A percentile compares a stretch with the other conserved stretches of the same genome.
phyloP scores from a whole-genome alignment of 2,888 invertebrate genomes.

The Ferrisia virgata region DNA sequence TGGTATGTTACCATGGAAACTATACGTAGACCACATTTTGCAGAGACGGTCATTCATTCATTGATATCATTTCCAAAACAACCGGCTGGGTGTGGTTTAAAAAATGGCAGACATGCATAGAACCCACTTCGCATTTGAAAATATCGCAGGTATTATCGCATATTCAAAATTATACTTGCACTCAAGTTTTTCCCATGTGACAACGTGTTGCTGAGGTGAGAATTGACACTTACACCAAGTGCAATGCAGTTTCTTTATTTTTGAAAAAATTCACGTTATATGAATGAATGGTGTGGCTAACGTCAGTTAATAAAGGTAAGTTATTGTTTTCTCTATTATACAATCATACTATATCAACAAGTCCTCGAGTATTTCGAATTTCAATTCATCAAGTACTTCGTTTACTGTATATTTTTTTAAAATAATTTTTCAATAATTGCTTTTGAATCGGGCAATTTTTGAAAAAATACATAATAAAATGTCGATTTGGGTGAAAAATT shows the following conservation, averaged over 20 bases:
- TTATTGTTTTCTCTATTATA: no score
- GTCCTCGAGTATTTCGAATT: no score
- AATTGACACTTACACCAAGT: not conserved
- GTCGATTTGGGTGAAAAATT: no score
- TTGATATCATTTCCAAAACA: constrained; percentile 39
- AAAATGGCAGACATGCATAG: constrained; percentile 37
- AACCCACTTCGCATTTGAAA: not conserved
- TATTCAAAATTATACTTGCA: not conserved
- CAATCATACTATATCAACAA: no score
- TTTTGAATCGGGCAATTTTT: no score
- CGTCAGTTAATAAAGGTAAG: no score
- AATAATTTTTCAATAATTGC: no score
- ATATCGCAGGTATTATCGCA: not conserved
- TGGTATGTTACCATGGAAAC: constrained; percentile 37
- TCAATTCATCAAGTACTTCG: no score
- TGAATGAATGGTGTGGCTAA: no score
- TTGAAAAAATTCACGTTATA: no score
- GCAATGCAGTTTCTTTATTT: not conserved
- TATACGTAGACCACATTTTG: constrained; percentile 30
- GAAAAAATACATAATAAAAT: no score
- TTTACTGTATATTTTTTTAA: no score
- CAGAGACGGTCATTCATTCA: constrained; percentile 35
- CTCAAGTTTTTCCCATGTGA: not conserved
- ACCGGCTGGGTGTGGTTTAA: constrained; percentile 42
- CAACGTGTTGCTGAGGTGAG: not conserved